Conservation (phyloP, 1,140 invertebrate species). For the Trachymyrmex cornetzi region DNA sequence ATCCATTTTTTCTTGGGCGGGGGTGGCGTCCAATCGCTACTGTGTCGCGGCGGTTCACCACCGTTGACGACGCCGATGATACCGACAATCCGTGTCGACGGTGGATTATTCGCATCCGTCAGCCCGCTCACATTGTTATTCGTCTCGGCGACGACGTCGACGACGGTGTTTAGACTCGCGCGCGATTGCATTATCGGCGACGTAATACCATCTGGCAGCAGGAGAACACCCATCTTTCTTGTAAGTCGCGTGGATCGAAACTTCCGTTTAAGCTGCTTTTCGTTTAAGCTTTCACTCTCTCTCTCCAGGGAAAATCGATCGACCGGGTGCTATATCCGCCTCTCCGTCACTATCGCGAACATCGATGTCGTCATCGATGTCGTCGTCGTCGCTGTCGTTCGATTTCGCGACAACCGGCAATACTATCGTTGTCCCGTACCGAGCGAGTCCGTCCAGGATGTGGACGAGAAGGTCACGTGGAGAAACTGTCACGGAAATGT, state of each 20-base stretch:
- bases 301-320: not conserved
- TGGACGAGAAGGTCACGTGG: slow-evolving; percentile 34
- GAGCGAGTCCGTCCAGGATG: slow-evolving; percentile 4
- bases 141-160: slow-evolving; percentile 56
- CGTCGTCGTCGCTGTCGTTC: slow-evolving; percentile 19
- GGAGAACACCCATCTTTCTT: slow-evolving; percentile 83
- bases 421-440: not conserved
- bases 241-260: not conserved
- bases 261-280: slow-evolving; percentile 12
- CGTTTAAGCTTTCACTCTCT: slow-evolving; percentile 8
- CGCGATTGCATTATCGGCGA: slow-evolving; percentile 74
- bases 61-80: slow-evolving; percentile 71
- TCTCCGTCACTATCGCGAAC: not conserved
- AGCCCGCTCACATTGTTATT: slow-evolving; percentile 74
- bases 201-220: slow-evolving; percentile 80
- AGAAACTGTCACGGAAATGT: slow-evolving; percentile 65
- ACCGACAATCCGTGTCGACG: slow-evolving; percentile 62
- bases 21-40: slow-evolving; percentile 83
- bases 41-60: slow-evolving; percentile 71
- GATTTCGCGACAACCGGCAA: slow-evolving; percentile 28
- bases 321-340: not conserved
- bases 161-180: slow-evolving; percentile 73
- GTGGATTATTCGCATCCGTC: slow-evolving; percentile 71
- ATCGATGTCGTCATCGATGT: not conserved
- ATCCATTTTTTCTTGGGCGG: slow-evolving; percentile 92